A percentile compares a stretch with the other conserved stretches of the same genome.
Conservation (phyloP, 2,113 vertebrate genomes). For the Noctilio leporinus region DNA sequence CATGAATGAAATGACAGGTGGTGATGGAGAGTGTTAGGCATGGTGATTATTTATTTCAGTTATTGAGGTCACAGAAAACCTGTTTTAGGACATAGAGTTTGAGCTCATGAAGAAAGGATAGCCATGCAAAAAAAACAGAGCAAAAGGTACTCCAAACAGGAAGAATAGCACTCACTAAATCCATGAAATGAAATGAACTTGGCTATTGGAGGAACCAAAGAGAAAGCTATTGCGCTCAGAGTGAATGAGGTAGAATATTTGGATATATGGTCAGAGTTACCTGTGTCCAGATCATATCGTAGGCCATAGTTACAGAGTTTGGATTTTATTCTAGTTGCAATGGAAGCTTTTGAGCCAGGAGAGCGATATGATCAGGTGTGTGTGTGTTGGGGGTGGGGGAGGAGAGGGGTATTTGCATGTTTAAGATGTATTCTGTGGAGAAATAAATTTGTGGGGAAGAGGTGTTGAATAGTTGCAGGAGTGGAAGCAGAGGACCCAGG, state of each 20-base stretch:
- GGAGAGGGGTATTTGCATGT: background rate
- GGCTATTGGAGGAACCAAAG: background rate
- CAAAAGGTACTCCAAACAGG: background rate
- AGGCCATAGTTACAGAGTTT: background rate
- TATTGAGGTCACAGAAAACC: background rate
- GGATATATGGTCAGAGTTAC: background rate
- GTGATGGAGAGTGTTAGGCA: background rate
- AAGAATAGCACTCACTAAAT: background rate
- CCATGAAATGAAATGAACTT: background rate
- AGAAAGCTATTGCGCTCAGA: background rate
- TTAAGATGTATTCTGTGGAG: background rate
- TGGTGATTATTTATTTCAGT: background rate
- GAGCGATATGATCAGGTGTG: background rate
- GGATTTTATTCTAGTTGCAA: background rate
- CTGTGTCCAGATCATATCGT: background rate
- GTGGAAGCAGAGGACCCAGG: background rate
- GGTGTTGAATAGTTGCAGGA: background rate
- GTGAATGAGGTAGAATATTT: background rate
- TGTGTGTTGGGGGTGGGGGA: background rate
- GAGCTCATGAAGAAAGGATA: background rate
- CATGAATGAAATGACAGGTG: background rate
- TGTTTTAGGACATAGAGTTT: background rate
- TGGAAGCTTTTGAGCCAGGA: background rate
- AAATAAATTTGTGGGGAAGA: background rate
- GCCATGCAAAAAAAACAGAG: background rate